Conservation (phyloP, 2,797 vertebrate genomes). For the Falco novaeseelandiae region DNA sequence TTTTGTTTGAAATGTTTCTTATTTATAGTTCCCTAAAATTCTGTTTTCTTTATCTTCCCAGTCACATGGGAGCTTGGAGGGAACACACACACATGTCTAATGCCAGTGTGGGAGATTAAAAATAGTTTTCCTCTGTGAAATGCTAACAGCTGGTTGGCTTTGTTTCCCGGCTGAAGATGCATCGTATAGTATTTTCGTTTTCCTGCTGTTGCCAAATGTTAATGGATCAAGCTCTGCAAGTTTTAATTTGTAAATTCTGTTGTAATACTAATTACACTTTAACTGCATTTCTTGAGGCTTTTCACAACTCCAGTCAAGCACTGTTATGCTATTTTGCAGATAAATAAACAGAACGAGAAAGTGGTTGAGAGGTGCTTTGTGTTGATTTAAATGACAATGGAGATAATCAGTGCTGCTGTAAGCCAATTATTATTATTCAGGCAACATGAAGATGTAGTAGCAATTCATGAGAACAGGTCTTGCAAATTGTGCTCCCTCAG, state of each 20-base stretch:
- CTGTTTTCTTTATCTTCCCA: constrained; percentile 31
- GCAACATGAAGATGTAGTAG: background rate
- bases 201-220: constrained; percentile 19
- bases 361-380: background rate
- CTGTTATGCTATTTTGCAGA: background rate
- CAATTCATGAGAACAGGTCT: background rate
- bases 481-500: background rate
- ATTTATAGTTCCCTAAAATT: constrained; percentile 60
- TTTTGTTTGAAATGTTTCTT: constrained; percentile 55
- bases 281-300: background rate
- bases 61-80: constrained; percentile 31
- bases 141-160: constrained; percentile 59
- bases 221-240: background rate
- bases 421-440: background rate
- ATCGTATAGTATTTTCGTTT: background rate
- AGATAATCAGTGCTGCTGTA: background rate
- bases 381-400: background rate
- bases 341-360: background rate
- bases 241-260: constrained; percentile 15
- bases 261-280: background rate
- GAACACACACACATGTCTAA: constrained; percentile 23
- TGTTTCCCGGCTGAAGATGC: constrained; percentile 42
- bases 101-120: constrained; percentile 39
- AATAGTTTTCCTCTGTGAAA: constrained; percentile 27
- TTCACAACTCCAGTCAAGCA: background rate